Evolutionary conservation across 2,797 vertebrate genomes (phyloP), one percentile per base, ranked within the genome.

Genomic region (Scleropages formosus): DNA sequence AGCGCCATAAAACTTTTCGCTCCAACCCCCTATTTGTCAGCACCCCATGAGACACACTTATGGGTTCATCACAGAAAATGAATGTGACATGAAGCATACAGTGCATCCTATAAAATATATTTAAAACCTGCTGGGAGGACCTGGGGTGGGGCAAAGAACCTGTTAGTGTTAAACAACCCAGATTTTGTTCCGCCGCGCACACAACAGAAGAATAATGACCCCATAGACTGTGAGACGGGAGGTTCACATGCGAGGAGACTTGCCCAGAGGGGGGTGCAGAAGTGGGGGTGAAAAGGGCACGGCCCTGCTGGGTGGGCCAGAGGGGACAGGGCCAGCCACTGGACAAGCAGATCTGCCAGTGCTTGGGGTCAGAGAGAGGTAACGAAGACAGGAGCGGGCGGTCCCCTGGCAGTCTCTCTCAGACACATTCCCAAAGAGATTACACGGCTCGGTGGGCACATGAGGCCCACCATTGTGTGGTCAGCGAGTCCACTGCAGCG

Each of bases 351-450:
- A 15, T 26, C 60, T 15, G 73, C 51, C 61, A 74, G 62, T 64
- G 59, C 13, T 49, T 10, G 47, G 26, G 61, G 64, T 67, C 74
- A 75, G 51, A 51, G 64, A 22, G 11, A 75, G 64, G 26, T 39
- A 20, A 44, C 27, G 27, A 58, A 44, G 70, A 72, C 64, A 68
- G 22, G 64, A 63, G 15, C 51, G 61, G 26, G 7, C 7, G 60
- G 24, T 88, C 80, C 82, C 83, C 86, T 86, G 82, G 88, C 86
- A 85, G 22, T 61, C 72, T 68, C 66, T 71, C 75, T 73, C 18
- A 11, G 51, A 75, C 62, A 58, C 77, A 78, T 24, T 76, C 68
- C 58, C 71, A 67, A 73, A 77, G 75, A 72, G 75, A 76, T 80
- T 80, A 83, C 67, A 78, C 49, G 69, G 70, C 77, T 77, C 75